Base-by-base conservation (phyloP, 2,113 vertebrate species). In the Pachypanchax playfairii region DNA sequence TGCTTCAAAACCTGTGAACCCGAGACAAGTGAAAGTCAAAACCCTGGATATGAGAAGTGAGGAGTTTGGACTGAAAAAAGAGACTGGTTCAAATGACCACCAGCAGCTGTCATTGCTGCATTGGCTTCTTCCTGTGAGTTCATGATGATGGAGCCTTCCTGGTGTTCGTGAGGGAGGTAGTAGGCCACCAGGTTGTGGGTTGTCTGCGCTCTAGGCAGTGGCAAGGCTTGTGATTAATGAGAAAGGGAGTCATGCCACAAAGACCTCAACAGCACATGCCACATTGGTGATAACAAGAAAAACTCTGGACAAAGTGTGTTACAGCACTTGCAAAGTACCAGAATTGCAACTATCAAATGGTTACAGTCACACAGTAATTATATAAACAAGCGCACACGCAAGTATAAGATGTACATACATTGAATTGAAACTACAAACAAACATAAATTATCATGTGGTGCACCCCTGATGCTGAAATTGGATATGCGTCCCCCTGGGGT, bases 1-100 rank as follows among this genome's bases (percentile, higher is more conserved):
- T 75, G 85, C 88, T 89, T 83, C 75, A 90, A 91, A 93, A 91
- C 77, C 75, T 80, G 62, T 65, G 82, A 86, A 90, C 85, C 80
- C 33, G 13, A 77, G 72, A 65, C 20, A 41, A 67, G 51, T 58
- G 41, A 35, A 75, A 77, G 64, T 66, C 72, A 73, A 58, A 25
- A 39, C 35, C 14, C 9, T 17, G 47, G 62, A 65, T 51, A 51
- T 51, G 20, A 51, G 68, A 59, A 41, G 55, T 48, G 52, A 64
- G 42, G 67, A 44, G 20, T 57, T 79, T 62, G 44, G 59, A 26
- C 8, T 46, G 33, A 57, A 69, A 64, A 51, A 15, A 43, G 25
- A 64, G 64, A 31, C 13, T 28, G 53, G 60, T 57, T 86, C 38
- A 70, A 75, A 70, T 80, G 73, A 62, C 73, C 62, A 84, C 70